Evolutionary conservation across 2,888 invertebrate genomes (phyloP), one percentile per base, ranked within the genome.

Genomic region (Phorcus lineatus): DNA sequence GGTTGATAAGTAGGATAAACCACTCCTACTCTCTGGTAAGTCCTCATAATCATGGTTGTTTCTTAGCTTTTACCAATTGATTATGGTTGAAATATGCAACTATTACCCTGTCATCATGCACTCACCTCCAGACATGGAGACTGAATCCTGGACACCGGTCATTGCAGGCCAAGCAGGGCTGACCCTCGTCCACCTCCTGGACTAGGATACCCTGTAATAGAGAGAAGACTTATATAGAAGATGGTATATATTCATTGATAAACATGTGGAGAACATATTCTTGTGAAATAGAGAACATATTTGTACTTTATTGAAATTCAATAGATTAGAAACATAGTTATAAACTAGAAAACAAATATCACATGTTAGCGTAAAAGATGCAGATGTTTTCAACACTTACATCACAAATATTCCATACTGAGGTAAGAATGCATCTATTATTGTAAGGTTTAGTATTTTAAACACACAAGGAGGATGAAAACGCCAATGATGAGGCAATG

Each of bases 61-160:
- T n/a, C n/a, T n/a, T n/a, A n/a, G n/a, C n/a, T n/a, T n/a, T n/a
- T n/a, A n/a, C n/a, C n/a, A n/a, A n/a, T n/a, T n/a, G n/a, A n/a
- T n/a, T n/a, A n/a, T n/a, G n/a, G n/a, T n/a, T n/a, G n/a, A n/a
- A n/a, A n/a, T n/a, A n/a, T n/a, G n/a, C n/a, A n/a, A n/a, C n/a
- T n/a, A n/a, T n/a, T n/a, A n/a, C n/a, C n/a, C n/a, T n/a, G n/a
- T n/a, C 1, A 47, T 47, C 47, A 47, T 19, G 0, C 13, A 79
- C 83, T 81, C 94, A 97, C 97, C 97, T 96, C 97, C 97, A 98
- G 88, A 95, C 94, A 93, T 98, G 97, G 79, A 96, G 95, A 81
- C 95, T 95, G 93, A 96, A 98, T 74, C 97, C 97, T 17, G 96
- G 95, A 92, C 97, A 97, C 83, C 95, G 94, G 90, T 96, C 96